phyloP scores from a whole-genome alignment of 1,140 invertebrate species.

The Dinoponera quadriceps region DNA sequence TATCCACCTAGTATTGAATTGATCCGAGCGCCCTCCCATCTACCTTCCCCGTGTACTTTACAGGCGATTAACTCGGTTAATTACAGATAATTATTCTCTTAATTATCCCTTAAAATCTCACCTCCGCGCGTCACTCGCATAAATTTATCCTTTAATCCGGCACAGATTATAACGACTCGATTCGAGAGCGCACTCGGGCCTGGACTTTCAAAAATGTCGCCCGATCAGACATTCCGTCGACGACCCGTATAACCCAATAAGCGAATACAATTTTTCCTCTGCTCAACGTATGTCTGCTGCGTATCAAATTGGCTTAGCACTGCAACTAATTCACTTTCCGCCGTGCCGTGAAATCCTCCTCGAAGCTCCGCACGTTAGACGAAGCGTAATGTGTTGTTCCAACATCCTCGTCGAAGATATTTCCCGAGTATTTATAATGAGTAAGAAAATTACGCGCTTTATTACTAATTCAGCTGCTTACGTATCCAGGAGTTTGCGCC shows the following conservation, averaged over 20 bases:
- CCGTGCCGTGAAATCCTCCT: slow-evolving; percentile 17
- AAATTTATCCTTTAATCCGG: slow-evolving; percentile 49
- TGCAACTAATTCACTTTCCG: slow-evolving; percentile 50
- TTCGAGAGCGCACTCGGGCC: background rate
- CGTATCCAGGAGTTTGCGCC: background rate
- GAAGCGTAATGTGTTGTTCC: slow-evolving; percentile 34
- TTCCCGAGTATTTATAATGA: slow-evolving; percentile 19
- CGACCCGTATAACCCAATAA: background rate
- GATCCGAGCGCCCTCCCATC: slow-evolving; percentile 38
- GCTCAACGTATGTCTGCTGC: background rate
- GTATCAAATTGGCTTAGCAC: slow-evolving; percentile 32
- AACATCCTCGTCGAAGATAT: slow-evolving; percentile 22
- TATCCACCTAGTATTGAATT: slow-evolving; percentile 51
- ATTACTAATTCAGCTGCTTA: background rate
- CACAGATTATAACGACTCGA: slow-evolving; percentile 38
- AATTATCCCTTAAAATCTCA: slow-evolving; percentile 62
- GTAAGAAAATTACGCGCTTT: slow-evolving; percentile 5
- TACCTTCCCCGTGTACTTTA: slow-evolving; percentile 33
- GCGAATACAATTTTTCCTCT: slow-evolving; percentile 30
- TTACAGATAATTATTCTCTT: slow-evolving; percentile 58
- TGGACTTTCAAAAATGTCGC: slow-evolving; percentile 14
- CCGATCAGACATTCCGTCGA: background rate
- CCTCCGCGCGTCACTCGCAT: slow-evolving; percentile 5
- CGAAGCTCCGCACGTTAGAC: slow-evolving; percentile 48
- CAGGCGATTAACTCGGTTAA: slow-evolving; percentile 57